These are phyloP conservation scores for Agrilus planipennis DNA, from an alignment of 1,140 invertebrate species.

Conservation along the genomic window DNA sequence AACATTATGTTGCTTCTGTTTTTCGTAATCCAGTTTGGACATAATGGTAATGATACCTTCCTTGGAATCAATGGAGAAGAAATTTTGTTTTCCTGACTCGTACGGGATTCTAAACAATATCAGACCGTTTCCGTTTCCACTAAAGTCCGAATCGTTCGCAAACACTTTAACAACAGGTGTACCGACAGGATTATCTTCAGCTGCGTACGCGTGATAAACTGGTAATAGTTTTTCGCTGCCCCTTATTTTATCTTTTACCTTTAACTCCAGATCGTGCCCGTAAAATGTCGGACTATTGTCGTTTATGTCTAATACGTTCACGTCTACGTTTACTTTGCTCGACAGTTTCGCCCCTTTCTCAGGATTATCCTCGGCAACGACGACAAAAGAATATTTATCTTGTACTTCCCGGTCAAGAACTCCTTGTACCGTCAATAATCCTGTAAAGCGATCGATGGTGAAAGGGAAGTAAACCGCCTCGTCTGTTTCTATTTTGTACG, in stretches of 20 bases:
- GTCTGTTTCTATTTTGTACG: conserved; percentile 47
- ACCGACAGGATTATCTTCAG: conserved; percentile 56
- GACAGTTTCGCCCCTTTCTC: conserved; percentile 42
- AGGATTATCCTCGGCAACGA: conserved; percentile 65
- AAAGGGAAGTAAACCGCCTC: conserved; percentile 56
- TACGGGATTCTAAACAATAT: conserved; percentile 57
- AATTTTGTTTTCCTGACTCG: conserved; percentile 44
- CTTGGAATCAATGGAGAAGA: conserved; percentile 68
- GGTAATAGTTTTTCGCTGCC: conserved; percentile 35
- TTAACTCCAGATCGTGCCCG: conserved; percentile 36
- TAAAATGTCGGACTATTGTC: conserved; percentile 64
- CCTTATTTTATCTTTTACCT: background rate
- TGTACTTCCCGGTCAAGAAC: conserved; percentile 65
- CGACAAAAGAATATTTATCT: conserved; percentile 57
- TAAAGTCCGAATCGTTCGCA: conserved; percentile 75
- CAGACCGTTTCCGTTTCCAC: conserved; percentile 72
- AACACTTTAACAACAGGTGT: conserved; percentile 57
- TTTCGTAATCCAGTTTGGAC: conserved; percentile 60
- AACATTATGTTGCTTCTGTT: conserved; percentile 52
- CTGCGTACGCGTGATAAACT: conserved; percentile 55
- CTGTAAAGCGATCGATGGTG: conserved; percentile 56
- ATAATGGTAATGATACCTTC: conserved; percentile 68
- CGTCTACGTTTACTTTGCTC: conserved; percentile 60
- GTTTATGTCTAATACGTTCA: conserved; percentile 70
- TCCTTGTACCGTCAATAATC: conserved; percentile 61